A percentile compares a stretch with the other conserved stretches of the same genome.
These are phyloP conservation scores for Hystrix brachyura DNA, from an alignment of 2,113 vertebrate genomes.

Conservation along the genomic window DNA sequence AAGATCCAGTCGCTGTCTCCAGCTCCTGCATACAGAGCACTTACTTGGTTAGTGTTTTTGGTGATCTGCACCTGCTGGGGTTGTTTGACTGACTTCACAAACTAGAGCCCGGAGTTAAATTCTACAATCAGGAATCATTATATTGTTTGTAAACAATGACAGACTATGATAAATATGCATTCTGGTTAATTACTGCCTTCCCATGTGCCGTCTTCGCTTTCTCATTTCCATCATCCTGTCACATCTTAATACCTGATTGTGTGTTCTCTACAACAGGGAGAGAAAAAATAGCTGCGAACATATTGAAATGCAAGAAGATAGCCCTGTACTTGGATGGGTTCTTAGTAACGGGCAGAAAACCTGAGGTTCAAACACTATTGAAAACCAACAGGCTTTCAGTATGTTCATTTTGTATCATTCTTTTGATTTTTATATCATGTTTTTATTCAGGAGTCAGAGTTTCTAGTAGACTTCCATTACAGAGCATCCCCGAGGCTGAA, in stretches of 20 bases:
- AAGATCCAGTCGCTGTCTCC: not conserved
- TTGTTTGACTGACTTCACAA: constrained; percentile 79
- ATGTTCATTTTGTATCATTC: not conserved
- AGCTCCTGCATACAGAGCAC: not conserved
- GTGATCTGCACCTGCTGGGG: constrained; percentile 77
- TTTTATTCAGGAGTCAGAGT: constrained; percentile 21
- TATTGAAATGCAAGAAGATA: constrained; percentile 61
- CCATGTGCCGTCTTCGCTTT: constrained; percentile 41
- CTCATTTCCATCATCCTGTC: constrained; percentile 75
- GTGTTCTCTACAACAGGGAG: constrained; percentile 5
- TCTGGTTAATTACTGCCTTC: constrained; percentile 81
- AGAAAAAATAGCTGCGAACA: constrained; percentile 35
- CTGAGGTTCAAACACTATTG: constrained; percentile 44
- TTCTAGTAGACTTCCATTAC: not conserved
- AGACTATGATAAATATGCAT: constrained; percentile 84
- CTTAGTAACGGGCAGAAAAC: constrained; percentile 41
- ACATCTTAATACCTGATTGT: constrained; percentile 75
- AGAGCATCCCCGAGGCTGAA: not conserved
- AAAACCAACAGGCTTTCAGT: constrained; percentile 58
- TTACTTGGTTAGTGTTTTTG: constrained; percentile 64
- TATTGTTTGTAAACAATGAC: constrained; percentile 85
- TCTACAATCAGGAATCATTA: constrained; percentile 85
- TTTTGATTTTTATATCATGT: not conserved
- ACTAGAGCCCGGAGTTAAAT: constrained; percentile 79
- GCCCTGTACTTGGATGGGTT: not conserved